Conservation (phyloP, 2,888 invertebrate species). For the Xestia ashworthii region DNA sequence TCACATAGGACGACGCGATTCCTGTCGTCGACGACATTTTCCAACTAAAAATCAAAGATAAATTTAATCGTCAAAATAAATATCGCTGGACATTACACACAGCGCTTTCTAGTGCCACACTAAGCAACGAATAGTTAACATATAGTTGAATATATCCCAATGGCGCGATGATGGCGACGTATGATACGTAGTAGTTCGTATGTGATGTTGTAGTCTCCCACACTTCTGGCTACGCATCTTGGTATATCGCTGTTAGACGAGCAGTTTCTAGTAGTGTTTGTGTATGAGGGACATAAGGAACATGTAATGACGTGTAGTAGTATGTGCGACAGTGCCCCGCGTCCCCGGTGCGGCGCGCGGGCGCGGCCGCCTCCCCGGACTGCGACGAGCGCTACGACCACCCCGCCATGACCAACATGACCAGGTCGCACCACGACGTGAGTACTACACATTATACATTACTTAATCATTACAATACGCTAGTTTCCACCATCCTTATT, state of each 20-base stretch:
- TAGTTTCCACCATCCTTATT: too few relatives aligned
- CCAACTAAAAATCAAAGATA: too few relatives aligned
- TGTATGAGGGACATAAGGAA: not conserved
- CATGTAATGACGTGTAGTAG: not conserved
- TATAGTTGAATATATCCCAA: too few relatives aligned
- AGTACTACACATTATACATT: conserved; percentile 55
- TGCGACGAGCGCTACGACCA: conserved; percentile 84
- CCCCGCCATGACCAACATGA: conserved; percentile 86
- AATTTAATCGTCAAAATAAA: too few relatives aligned
- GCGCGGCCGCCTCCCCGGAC: conserved; percentile 71
- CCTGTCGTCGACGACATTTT: too few relatives aligned
- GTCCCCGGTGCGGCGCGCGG: conserved; percentile 70
- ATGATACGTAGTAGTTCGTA: too few relatives aligned
- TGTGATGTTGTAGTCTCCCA: not conserved
- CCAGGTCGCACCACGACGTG: conserved; percentile 84
- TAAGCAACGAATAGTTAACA: too few relatives aligned
- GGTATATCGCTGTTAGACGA: not conserved
- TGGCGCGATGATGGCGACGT: too few relatives aligned
- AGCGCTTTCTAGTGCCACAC: too few relatives aligned
- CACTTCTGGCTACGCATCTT: not conserved
- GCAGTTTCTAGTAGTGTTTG: not conserved
- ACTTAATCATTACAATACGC: too few relatives aligned
- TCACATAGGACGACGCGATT: too few relatives aligned
- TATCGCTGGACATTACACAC: too few relatives aligned
- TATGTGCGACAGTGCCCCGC: conserved; percentile 65